Conservation (phyloP, 2,888 invertebrate genomes). For the Caenorhabditis auriculariae region DNA sequence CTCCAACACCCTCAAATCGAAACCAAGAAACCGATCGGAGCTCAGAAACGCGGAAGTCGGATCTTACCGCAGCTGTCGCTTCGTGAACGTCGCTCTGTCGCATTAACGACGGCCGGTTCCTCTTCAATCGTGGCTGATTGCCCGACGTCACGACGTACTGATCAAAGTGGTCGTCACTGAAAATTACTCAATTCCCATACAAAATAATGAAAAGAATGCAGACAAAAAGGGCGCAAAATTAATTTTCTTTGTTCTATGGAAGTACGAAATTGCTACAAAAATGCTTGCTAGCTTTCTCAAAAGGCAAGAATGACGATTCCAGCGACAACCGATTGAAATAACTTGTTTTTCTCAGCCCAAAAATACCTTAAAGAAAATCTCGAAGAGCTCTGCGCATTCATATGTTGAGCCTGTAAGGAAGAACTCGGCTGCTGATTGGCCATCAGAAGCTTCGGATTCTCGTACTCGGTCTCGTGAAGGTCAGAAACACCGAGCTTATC, state of each 20-base stretch:
- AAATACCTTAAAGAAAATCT: slow-evolving; percentile 17
- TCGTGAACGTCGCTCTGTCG: slow-evolving; percentile 57
- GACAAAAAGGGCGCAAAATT: neutral
- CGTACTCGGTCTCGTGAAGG: no score
- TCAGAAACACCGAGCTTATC: no score
- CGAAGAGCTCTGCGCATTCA: slow-evolving; percentile 11
- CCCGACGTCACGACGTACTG: slow-evolving; percentile 73
- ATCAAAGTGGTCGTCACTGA: slow-evolving; percentile 80
- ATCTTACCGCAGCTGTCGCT: neutral
- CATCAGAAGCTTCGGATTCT: no score
- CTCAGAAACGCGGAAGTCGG: slow-evolving; percentile 1
- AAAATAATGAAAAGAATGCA: no score
- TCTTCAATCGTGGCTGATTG: slow-evolving; percentile 37
- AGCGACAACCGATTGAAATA: no score
- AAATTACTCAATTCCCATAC: slow-evolving; percentile 17
- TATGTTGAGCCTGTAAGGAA: neutral
- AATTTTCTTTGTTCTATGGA: neutral
- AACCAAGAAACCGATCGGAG: no score
- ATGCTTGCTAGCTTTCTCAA: no score
- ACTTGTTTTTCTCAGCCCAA: no score
- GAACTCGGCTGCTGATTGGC: no score
- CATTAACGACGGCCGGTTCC: slow-evolving; percentile 60
- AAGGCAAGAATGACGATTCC: no score
- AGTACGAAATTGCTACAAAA: neutral
- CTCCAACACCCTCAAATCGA: no score